Evolutionary conservation across 2,113 vertebrate species (phyloP).

Genomic region (Mirounga angustirostris): DNA sequence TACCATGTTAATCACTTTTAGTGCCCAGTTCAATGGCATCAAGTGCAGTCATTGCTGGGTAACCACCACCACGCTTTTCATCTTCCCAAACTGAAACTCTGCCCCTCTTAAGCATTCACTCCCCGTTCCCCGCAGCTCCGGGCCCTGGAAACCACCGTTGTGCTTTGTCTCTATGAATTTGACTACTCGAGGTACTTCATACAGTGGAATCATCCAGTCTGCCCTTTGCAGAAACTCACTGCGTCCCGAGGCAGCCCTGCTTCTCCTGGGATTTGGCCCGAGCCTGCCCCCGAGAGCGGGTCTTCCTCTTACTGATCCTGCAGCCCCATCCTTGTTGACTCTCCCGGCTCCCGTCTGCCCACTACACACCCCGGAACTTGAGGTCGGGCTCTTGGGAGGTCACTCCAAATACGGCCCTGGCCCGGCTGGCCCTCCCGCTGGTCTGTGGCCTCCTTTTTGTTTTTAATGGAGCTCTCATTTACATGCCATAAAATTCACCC

Average conservation of each 20-base stretch:
- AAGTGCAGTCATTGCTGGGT: neutral
- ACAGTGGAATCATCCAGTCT: too few relatives aligned
- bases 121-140: rapidly evolving
- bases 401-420: neutral
- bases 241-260: rapidly evolving
- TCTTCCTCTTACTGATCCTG: neutral
- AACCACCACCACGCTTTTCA: neutral
- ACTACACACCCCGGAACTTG: neutral
- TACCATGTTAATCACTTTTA: neutral
- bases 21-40: neutral
- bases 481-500: neutral
- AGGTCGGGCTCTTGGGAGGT: neutral
- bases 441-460: neutral
- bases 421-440: neutral
- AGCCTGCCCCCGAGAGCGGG: neutral
- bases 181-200: neutral
- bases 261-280: neutral
- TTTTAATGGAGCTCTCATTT: neutral
- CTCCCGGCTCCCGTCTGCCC: neutral
- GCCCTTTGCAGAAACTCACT: neutral
- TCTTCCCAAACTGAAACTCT: neutral
- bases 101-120: rapidly evolving
- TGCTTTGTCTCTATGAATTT: neutral
- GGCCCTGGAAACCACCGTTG: rapidly evolving
- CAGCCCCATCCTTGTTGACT: neutral